Percentiles rank a stretch among this genome's conserved stretches.
Conservation (phyloP, 2,888 invertebrate species). For the Tethea ocularis region DNA sequence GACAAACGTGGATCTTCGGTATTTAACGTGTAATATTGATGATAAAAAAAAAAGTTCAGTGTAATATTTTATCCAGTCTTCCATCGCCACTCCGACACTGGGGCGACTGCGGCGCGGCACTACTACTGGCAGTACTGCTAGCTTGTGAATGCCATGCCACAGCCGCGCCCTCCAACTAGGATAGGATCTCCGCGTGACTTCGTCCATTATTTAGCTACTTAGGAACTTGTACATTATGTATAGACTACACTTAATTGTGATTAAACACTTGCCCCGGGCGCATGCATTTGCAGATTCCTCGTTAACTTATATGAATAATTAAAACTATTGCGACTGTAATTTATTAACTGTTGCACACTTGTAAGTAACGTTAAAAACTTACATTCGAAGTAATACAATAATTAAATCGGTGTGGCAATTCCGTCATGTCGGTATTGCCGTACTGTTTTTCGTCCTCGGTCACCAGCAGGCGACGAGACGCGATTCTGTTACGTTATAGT, state of each 20-base stretch:
- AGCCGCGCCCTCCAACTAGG: constrained; percentile 29
- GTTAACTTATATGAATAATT: constrained; percentile 6
- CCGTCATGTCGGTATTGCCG: constrained; percentile 11
- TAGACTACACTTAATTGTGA: constrained; percentile 29
- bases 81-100: constrained; percentile 49
- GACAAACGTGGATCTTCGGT: constrained; percentile 17
- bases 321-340: constrained; percentile 8
- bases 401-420: constrained; percentile 15
- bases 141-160: constrained; percentile 11
- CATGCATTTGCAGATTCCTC: constrained; percentile 48
- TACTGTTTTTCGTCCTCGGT: constrained; percentile 7
- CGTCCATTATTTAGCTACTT: constrained; percentile 67
- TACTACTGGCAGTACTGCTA: constrained; percentile 19
- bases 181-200: constrained; percentile 56
- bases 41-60: constrained; percentile 30
- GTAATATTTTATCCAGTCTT: constrained; percentile 63
- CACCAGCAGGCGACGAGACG: neutral
- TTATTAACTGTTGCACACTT: neutral
- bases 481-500: constrained; percentile 26
- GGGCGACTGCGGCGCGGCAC: constrained; percentile 17
- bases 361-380: neutral
- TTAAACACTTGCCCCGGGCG: constrained; percentile 30
- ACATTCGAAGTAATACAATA: neutral
- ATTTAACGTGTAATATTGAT: constrained; percentile 19
- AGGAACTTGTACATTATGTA: constrained; percentile 66